Conservation (phyloP, 2,797 vertebrate species). For the Prionace glauca region DNA sequence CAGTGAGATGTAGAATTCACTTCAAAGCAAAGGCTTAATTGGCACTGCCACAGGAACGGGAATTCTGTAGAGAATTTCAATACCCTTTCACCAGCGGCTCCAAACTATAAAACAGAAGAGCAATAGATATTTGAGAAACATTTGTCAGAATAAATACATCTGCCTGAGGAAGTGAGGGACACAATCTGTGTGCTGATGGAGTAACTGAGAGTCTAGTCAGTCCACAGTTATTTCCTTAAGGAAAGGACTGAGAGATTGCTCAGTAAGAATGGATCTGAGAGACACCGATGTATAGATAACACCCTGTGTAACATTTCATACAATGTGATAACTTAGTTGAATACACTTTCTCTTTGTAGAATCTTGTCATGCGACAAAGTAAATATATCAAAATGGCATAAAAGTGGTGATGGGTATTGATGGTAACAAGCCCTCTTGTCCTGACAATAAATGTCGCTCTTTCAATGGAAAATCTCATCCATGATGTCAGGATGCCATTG, state of each 20-base stretch:
- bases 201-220: neutral
- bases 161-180: neutral
- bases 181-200: neutral
- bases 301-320: neutral
- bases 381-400: neutral
- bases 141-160: neutral
- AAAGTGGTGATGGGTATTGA: neutral
- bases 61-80: neutral
- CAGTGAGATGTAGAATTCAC: neutral
- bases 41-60: neutral
- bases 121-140: neutral
- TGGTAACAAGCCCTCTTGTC: neutral
- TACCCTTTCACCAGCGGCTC: neutral
- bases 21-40: neutral
- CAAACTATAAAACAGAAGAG: neutral
- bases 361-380: neutral
- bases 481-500: neutral
- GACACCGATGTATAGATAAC: neutral
- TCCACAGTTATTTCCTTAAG: conserved; percentile 1
- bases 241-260: neutral
- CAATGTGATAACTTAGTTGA: neutral
- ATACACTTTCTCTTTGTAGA: neutral
- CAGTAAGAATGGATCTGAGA: neutral
- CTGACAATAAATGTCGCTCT: neutral
- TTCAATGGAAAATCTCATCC: neutral